phyloP scores from a whole-genome alignment of 2,113 vertebrate genomes.

The Anthoscopus minutus region DNA sequence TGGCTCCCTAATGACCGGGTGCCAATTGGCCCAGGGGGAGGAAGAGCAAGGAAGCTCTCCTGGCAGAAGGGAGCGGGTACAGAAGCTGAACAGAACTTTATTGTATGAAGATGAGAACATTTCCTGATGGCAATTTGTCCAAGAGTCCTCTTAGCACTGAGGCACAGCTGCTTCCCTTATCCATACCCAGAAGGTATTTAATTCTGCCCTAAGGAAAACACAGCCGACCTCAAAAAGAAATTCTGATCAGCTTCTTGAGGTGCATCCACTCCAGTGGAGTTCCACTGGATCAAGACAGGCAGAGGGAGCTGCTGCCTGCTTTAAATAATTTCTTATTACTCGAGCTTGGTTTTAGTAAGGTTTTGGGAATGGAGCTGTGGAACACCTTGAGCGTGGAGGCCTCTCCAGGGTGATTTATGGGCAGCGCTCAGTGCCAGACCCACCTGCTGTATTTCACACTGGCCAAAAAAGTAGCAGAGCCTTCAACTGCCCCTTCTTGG shows the following conservation, averaged over 20 bases:
- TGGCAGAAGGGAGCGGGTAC: not conserved
- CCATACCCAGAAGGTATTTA: not conserved
- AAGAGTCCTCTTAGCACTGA: not conserved
- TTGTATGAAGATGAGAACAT: not conserved
- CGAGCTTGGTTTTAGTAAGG: not conserved
- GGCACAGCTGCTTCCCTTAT: not conserved
- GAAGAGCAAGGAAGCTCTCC: not conserved
- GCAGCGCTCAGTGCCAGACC: not conserved
- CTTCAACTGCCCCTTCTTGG: not conserved
- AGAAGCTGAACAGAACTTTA: not conserved
- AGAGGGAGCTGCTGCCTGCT: not conserved
- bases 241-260: not conserved
- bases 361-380: not conserved
- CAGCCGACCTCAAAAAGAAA: not conserved
- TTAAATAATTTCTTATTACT: not conserved
- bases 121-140: not conserved
- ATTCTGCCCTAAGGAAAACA: not conserved
- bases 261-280: not conserved
- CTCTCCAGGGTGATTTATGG: conserved; percentile 23
- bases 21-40: not conserved
- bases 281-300: rapidly evolving
- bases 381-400: not conserved
- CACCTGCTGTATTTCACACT: not conserved
- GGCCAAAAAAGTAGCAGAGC: conserved; percentile 24
- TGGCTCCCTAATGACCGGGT: not conserved